phyloP scores from a whole-genome alignment of 2,113 vertebrate species.

The Malurus melanocephalus region DNA sequence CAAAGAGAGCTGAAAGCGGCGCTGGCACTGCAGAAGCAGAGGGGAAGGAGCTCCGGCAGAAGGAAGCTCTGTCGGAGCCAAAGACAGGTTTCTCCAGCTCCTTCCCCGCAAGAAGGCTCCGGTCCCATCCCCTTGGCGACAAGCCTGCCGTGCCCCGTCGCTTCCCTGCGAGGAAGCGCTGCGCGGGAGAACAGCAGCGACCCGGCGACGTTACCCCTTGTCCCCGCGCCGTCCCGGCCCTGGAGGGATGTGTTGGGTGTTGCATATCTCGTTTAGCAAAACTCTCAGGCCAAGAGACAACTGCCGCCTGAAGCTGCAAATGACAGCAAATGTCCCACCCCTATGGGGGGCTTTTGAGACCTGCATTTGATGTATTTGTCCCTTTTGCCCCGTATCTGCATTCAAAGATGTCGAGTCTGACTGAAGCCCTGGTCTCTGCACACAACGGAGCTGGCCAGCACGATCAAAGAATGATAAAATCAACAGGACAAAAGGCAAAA shows the following conservation, averaged over 20 bases:
- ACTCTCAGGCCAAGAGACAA: neutral
- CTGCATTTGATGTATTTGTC: neutral
- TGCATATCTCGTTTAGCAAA: neutral
- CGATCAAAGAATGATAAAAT: neutral
- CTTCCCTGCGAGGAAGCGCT: neutral
- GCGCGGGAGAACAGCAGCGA: neutral
- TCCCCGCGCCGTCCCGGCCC: neutral
- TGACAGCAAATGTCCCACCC: neutral
- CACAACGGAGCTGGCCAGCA: fast-evolving
- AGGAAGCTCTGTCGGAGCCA: neutral
- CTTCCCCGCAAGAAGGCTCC: neutral
- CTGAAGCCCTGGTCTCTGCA: fast-evolving
- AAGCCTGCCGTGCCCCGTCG: neutral
- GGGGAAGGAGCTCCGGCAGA: neutral
- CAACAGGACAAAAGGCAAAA: neutral
- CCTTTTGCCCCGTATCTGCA: neutral
- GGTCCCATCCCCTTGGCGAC: neutral
- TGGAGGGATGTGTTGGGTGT: fast-evolving
- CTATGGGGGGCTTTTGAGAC: neutral
- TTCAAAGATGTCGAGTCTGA: neutral
- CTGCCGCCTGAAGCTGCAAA: neutral
- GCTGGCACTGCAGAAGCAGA: neutral
- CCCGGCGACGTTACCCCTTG: neutral
- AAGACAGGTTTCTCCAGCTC: neutral
- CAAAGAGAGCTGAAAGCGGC: neutral